Conservation (phyloP, 2,888 invertebrate genomes). For the Cotesia congregata region DNA sequence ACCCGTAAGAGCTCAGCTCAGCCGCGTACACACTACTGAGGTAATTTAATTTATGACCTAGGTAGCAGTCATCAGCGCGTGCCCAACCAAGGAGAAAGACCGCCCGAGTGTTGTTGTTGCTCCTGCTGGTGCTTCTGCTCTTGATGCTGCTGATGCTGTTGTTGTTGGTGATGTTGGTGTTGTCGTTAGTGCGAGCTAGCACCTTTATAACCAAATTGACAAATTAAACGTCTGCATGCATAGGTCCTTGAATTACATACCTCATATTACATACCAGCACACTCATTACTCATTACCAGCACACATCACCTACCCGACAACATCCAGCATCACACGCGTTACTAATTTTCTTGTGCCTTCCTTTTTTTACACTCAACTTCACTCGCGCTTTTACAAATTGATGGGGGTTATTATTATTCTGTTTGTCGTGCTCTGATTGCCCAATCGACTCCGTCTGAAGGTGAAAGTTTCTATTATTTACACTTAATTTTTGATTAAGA, state of each 20-base stretch:
- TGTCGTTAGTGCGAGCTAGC: background rate
- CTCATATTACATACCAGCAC: too few species aligned
- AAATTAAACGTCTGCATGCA: background rate
- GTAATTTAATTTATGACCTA: conserved; percentile 55
- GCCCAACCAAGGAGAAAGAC: conserved; percentile 48
- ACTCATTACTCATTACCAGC: too few species aligned
- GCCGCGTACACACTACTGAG: conserved; percentile 38
- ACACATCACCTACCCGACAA: too few species aligned
- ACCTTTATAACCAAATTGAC: conserved; percentile 25
- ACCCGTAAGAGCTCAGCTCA: conserved; percentile 24
- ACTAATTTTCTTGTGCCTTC: background rate
- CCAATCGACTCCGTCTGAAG: background rate
- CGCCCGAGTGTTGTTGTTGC: conserved; percentile 30
- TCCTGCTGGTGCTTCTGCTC: background rate
- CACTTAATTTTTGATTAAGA: background rate
- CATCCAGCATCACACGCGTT: too few species aligned
- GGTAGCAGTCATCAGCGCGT: conserved; percentile 55
- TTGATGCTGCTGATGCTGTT: background rate
- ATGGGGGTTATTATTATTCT: background rate
- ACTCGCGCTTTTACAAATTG: background rate
- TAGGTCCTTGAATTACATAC: background rate
- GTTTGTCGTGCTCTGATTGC: background rate
- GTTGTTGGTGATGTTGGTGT: background rate
- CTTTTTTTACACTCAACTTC: background rate
- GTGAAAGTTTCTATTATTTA: background rate